phyloP scores from a whole-genome alignment of 2,113 vertebrate species.

The Lamprologus sp. region DNA sequence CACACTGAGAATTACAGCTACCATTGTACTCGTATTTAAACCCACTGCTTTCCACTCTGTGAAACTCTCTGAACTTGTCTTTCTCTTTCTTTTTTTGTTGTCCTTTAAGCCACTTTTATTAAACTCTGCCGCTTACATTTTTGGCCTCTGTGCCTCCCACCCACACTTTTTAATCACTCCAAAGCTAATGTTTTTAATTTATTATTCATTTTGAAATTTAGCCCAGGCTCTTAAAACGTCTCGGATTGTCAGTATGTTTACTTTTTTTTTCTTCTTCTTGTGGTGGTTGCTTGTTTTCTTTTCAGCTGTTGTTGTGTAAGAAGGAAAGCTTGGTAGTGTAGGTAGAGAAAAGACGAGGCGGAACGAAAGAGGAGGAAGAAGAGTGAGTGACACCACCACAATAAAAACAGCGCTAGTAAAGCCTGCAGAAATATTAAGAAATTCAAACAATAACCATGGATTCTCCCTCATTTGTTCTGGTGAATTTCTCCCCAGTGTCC shows the following conservation, averaged over 20 bases:
- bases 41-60: slow-evolving; percentile 23
- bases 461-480: slow-evolving; percentile 7
- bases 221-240: slow-evolving; percentile 26
- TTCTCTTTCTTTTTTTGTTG: background rate
- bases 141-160: slow-evolving; percentile 27
- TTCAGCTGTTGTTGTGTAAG: slow-evolving; percentile 23
- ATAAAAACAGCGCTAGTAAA: background rate
- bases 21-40: slow-evolving; percentile 6
- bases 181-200: slow-evolving; percentile 65
- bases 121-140: slow-evolving; percentile 46
- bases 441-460: background rate
- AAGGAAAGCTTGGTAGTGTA: background rate
- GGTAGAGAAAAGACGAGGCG: background rate
- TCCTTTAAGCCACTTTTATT: slow-evolving; percentile 18
- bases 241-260: slow-evolving; percentile 14
- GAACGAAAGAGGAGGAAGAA: background rate
- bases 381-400: background rate
- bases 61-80: slow-evolving; percentile 35
- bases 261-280: background rate
- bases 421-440: slow-evolving; percentile 24
- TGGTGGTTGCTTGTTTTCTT: slow-evolving; percentile 14
- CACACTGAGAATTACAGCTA: slow-evolving; percentile 30
- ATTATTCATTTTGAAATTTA: slow-evolving; percentile 58
- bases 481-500: background rate
- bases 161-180: slow-evolving; percentile 49